A percentile compares a stretch with the other conserved stretches of the same genome.
phyloP scores from a whole-genome alignment of 2,888 invertebrate species.

The Petrolisthes manimaculis region DNA sequence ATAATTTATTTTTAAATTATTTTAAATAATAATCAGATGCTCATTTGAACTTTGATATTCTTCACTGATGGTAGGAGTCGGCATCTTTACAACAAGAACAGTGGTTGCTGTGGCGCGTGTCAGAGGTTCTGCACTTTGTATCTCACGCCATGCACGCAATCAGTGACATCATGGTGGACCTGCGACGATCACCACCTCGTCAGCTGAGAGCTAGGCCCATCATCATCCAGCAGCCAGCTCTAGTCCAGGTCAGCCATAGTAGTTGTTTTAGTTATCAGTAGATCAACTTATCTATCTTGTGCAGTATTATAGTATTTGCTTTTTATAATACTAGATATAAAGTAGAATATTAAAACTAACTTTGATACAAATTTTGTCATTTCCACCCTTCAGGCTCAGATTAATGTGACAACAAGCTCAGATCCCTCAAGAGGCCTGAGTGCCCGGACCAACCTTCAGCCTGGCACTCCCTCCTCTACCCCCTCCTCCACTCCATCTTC shows the following conservation, averaged over 20 bases:
- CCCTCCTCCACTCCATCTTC: conserved; percentile 25
- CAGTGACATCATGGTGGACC: conserved; percentile 85
- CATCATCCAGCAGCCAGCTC: conserved; percentile 78
- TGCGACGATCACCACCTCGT: conserved; percentile 78
- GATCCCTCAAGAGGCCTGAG: conserved; percentile 46
- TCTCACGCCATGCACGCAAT: conserved; percentile 90
- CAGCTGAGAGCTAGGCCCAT: conserved; percentile 80
- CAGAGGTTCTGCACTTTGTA: conserved; percentile 85
- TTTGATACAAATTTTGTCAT: too few species aligned
- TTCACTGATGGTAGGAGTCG: conserved; percentile 20
- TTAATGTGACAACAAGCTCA: conserved; percentile 67
- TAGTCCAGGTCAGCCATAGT: conserved; percentile 78
- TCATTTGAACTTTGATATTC: too few species aligned
- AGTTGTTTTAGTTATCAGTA: conserved; percentile 67
- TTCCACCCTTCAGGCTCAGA: conserved; percentile 67
- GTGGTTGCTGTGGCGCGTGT: conserved; percentile 80
- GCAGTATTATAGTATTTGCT: neutral
- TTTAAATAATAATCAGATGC: too few species aligned
- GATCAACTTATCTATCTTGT: conserved; percentile 24
- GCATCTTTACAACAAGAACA: conserved; percentile 72
- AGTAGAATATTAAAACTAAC: neutral
- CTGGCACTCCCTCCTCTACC: conserved; percentile 21
- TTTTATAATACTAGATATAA: neutral
- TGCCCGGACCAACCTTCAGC: conserved; percentile 16
- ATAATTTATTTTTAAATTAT: too few species aligned